Percentiles rank a stretch among this genome's conserved stretches.
Evolutionary conservation across 2,888 invertebrate genomes (phyloP).

Genomic region (Sicus ferrugineus): DNA sequence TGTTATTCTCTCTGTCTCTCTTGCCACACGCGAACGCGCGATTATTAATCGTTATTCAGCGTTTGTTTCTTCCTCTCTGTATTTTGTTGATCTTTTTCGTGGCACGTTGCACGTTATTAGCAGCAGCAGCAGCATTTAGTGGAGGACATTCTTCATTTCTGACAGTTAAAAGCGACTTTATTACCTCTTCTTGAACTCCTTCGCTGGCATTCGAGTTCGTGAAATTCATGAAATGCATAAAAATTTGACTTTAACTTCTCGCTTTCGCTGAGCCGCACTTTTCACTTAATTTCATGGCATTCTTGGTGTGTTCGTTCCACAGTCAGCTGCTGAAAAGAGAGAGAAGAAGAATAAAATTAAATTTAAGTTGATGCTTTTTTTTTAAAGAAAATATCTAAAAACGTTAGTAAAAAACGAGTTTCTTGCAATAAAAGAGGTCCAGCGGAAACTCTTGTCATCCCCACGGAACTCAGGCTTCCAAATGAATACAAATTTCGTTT

Average conservation of each 20-base stretch:
- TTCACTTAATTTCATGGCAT: not conserved
- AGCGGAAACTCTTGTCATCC: too few relatives aligned
- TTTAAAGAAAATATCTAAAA: too few relatives aligned
- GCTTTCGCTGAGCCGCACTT: too few relatives aligned
- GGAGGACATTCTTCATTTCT: conserved; percentile 42
- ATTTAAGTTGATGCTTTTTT: not conserved
- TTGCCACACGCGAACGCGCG: not conserved
- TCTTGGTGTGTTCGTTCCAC: not conserved
- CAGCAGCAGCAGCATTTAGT: conserved; percentile 40
- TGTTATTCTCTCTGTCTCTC: not conserved
- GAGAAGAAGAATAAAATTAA: not conserved
- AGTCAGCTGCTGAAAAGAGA: not conserved
- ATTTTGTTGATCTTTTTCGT: conserved; percentile 8
- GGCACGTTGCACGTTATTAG: conserved; percentile 30
- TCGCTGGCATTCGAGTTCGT: not conserved
- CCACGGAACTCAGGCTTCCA: too few relatives aligned
- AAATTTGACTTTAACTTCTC: not conserved
- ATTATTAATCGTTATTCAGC: conserved; percentile 35
- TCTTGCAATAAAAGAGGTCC: too few relatives aligned
- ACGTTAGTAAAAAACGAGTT: too few relatives aligned
- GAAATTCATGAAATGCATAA: not conserved
- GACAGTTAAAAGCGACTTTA: conserved; percentile 45
- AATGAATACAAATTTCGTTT: too few relatives aligned
- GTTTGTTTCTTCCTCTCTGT: not conserved
- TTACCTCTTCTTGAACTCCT: conserved; percentile 34